A percentile compares a stretch with the other conserved stretches of the same genome.
Evolutionary conservation across 2,797 vertebrate species (phyloP).

Genomic region (Mormyrus hasselquistii): DNA sequence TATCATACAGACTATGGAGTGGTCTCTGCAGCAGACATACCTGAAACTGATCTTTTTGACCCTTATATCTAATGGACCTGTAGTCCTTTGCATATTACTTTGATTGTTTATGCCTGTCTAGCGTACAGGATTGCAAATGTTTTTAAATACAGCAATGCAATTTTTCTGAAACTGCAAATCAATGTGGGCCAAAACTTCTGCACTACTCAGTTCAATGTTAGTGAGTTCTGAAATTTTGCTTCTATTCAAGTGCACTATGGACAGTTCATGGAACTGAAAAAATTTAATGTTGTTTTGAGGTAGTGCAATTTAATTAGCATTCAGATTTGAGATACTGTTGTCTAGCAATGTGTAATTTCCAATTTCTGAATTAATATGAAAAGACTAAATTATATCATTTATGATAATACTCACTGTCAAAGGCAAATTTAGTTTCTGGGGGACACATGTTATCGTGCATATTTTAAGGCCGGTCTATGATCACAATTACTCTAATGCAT

Average conservation of each 20-base stretch:
- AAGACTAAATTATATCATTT: background rate
- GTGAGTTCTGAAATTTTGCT: background rate
- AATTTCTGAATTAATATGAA: conserved; percentile 1
- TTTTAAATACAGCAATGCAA: background rate
- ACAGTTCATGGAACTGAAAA: background rate
- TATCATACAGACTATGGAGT: background rate
- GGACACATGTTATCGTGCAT: background rate
- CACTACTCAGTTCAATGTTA: background rate
- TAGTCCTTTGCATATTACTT: background rate
- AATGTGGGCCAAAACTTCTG: background rate
- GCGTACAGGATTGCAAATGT: background rate
- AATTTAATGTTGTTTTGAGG: background rate
- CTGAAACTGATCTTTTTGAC: background rate
- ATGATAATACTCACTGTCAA: background rate
- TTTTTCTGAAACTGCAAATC: background rate
- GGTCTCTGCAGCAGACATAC: background rate
- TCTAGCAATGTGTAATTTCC: background rate
- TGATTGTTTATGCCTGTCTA: background rate
- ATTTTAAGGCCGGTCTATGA: background rate
- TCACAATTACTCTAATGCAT: background rate
- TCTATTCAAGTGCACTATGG: background rate
- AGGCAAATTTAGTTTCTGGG: background rate
- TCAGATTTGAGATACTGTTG: background rate
- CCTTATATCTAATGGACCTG: background rate
- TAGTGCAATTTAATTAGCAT: background rate